Conservation (phyloP, 2,888 invertebrate species). For the Tyria jacobaeae region DNA sequence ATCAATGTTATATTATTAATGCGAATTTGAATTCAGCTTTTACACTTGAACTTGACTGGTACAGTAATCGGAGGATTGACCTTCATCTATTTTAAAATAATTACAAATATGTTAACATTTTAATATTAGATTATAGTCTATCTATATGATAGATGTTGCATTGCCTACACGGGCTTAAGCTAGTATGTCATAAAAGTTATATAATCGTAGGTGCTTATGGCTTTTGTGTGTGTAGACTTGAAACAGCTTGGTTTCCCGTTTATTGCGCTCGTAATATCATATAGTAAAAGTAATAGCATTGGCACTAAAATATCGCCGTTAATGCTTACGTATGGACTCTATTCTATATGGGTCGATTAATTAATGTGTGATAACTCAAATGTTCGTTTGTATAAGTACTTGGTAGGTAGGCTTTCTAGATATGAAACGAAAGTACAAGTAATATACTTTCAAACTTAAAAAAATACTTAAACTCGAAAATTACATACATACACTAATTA, state of each 20-base stretch:
- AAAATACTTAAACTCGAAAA: too few species aligned
- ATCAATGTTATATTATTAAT: too few species aligned
- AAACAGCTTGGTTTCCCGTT: slow-evolving; percentile 13
- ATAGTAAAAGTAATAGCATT: neutral
- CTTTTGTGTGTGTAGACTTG: slow-evolving; percentile 9
- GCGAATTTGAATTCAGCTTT: too few species aligned
- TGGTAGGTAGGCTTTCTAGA: neutral
- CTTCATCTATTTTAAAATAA: too few species aligned
- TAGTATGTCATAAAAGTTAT: slow-evolving; percentile 36
- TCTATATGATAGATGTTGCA: too few species aligned
- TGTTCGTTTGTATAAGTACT: too few species aligned
- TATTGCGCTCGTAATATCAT: neutral
- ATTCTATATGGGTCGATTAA: neutral
- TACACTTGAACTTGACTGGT: too few species aligned
- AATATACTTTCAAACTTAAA: neutral
- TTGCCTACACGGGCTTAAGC: too few species aligned
- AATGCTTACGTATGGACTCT: neutral
- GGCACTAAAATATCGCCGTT: slow-evolving; percentile 1
- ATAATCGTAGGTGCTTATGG: slow-evolving; percentile 27
- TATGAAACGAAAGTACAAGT: neutral
- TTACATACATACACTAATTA: too few species aligned
- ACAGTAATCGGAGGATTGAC: too few species aligned
- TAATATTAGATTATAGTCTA: too few species aligned
- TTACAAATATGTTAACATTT: too few species aligned
- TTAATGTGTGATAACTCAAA: neutral